Percentiles rank a stretch among this genome's conserved stretches.
phyloP scores from a whole-genome alignment of 2,113 vertebrate genomes.

The Amblyornis subalaris region DNA sequence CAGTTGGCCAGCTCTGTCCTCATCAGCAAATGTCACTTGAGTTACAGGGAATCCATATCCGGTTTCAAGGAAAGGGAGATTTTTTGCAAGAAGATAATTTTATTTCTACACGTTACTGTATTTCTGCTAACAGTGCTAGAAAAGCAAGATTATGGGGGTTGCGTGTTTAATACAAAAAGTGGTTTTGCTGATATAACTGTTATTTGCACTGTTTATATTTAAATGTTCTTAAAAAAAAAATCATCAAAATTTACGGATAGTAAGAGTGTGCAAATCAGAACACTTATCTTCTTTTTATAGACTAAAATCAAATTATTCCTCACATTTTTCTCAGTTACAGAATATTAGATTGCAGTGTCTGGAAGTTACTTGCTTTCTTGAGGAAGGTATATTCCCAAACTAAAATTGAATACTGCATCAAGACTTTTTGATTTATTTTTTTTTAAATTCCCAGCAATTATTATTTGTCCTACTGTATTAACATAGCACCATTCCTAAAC shows the following conservation, averaged over 20 bases:
- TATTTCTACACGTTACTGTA: background rate
- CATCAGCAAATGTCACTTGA: background rate
- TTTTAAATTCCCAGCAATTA: background rate
- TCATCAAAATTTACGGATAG: conserved; percentile 55
- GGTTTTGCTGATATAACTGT: conserved; percentile 71
- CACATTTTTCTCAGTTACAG: conserved; percentile 67
- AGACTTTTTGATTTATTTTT: conserved; percentile 8
- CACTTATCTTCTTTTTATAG: conserved; percentile 71
- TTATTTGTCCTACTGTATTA: background rate
- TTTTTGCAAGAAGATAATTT: background rate
- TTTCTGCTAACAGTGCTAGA: conserved; percentile 12
- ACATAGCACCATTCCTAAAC: background rate
- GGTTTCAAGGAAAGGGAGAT: background rate
- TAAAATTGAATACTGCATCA: conserved; percentile 21
- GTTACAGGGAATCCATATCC: background rate
- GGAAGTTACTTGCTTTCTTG: conserved; percentile 49
- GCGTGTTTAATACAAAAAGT: conserved; percentile 8
- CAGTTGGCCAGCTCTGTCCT: background rate
- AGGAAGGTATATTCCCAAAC: conserved; percentile 53
- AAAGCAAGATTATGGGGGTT: background rate
- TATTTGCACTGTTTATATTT: conserved; percentile 74
- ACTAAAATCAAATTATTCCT: conserved; percentile 65
- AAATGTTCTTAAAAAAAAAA: conserved; percentile 64
- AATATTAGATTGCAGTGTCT: conserved; percentile 63
- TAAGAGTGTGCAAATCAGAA: conserved; percentile 64